These are phyloP conservation scores for Cheilosia pagana DNA, from an alignment of 2,888 invertebrate species.

Conservation along the genomic window DNA sequence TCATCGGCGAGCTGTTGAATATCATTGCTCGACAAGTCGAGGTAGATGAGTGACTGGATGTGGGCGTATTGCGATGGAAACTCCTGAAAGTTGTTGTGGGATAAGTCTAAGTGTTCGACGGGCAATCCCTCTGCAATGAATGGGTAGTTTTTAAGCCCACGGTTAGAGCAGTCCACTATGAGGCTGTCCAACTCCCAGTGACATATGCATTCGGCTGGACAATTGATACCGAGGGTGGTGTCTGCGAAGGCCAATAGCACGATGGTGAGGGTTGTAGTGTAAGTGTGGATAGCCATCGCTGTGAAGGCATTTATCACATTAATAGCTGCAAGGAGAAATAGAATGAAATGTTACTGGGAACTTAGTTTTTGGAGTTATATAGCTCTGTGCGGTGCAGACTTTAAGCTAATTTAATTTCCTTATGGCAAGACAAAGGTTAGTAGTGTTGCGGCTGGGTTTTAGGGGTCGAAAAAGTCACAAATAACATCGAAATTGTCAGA, in stretches of 20 bases:
- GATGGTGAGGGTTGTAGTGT: constrained; percentile 29
- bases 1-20: constrained; percentile 84
- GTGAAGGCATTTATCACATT: constrained; percentile 56
- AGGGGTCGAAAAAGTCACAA: no score
- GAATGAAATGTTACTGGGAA: not conserved
- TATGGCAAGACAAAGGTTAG: no score
- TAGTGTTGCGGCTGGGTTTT: no score
- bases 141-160: constrained; percentile 78
- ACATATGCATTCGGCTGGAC: constrained; percentile 81
- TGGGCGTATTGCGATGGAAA: constrained; percentile 85
- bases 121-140: constrained; percentile 78
- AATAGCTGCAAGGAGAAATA: constrained; percentile 21
- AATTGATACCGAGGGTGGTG: constrained; percentile 74
- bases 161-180: constrained; percentile 80
- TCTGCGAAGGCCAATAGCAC: constrained; percentile 1
- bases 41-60: constrained; percentile 84
- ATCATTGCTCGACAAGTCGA: constrained; percentile 85
- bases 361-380: no score
- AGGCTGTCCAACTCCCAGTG: constrained; percentile 81
- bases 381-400: no score
- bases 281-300: constrained; percentile 29
- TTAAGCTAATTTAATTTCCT: no score
- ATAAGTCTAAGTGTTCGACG: constrained; percentile 86
- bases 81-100: constrained; percentile 86
- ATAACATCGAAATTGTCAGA: no score